Base-by-base conservation (phyloP, 2,113 vertebrate species). In the Mastomys coucha region DNA sequence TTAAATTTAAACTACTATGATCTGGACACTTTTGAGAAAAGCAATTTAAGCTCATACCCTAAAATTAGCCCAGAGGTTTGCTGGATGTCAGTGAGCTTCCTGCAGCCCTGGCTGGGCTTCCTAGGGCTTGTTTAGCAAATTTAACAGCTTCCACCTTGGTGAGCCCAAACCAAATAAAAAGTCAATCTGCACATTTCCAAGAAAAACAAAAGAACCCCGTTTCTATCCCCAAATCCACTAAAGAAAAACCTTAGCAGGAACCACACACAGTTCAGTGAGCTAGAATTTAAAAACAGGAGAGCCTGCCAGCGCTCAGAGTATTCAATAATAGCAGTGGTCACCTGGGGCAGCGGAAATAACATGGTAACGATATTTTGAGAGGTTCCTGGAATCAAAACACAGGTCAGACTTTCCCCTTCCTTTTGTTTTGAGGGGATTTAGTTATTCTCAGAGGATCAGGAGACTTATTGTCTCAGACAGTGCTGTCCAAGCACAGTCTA, bases 301-400 rank as follows among this genome's bases (percentile, higher is more conserved):
- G 89, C 11, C 78, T 94, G 97, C 97, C 97, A 67, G 16, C 72
- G 73, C 63, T 88, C 42, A 0, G 73, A n/a, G 93, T 91, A 87
- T 53, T 81, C 97, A 97, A 90, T 94, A 91, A 96, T 86, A 97
- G 91, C 95, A 91, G 93, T 31, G 82, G 60, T 36, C 96, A 96
- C 70, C 96, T 96, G 96, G 49, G 63, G 95, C 6, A 45, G 96
- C 92, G 98, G 96, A 75, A 98, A 91, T 90, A 97, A 89, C 88
- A 97, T 36, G 91, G 85, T 88, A 81, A 75, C 42, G 73, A 69
- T 96, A 97, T 95, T 95, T 91, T 96, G 94, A 98, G 96, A 88
- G 73, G 96, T 98, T 98, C 97, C 97, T 97, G 98, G 98, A 98
- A 98, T 96, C 94, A 96, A 97, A 97, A 98, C 95, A 98, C 33